Evolutionary conservation across 2,888 invertebrate species (phyloP).

Genomic region (Diabrotica balteata): DNA sequence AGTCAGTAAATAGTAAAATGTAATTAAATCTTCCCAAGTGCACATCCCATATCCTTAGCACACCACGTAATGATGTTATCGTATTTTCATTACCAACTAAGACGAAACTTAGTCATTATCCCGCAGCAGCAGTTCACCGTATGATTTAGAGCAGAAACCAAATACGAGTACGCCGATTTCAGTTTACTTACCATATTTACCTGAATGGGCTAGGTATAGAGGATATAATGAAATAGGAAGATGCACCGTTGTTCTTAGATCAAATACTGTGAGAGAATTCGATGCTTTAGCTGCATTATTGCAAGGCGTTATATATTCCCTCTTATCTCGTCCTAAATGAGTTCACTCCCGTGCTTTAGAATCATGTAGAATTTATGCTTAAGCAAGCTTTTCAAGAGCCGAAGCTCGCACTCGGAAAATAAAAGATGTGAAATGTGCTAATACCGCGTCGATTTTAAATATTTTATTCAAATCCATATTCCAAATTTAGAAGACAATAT

Average conservation of each 20-base stretch:
- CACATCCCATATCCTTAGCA: no score
- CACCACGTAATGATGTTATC: no score
- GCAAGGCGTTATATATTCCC: slow-evolving; percentile 15
- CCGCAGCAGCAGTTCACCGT: slow-evolving; percentile 18
- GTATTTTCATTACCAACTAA: slow-evolving; percentile 14
- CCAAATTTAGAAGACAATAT: no score
- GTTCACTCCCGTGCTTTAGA: slow-evolving; percentile 2
- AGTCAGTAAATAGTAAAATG: no score
- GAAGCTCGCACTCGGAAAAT: no score
- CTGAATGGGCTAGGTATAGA: slow-evolving; percentile 7
- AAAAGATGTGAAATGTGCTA: no score
- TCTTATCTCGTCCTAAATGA: slow-evolving; percentile 11
- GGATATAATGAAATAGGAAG: slow-evolving; percentile 20
- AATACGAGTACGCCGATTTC: slow-evolving; percentile 23
- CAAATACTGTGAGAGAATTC: slow-evolving; percentile 22
- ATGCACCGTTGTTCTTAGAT: slow-evolving; percentile 20
- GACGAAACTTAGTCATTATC: slow-evolving; percentile 18
- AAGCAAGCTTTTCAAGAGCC: no score
- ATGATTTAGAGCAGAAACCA: slow-evolving; percentile 19
- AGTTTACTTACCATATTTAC: slow-evolving; percentile 22
- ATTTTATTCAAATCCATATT: no score
- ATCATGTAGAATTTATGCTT: no score
- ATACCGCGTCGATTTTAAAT: no score
- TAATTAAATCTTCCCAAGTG: no score
- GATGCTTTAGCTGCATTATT: slow-evolving; percentile 14